Percentiles rank a stretch among this genome's conserved stretches.
Evolutionary conservation across 2,797 vertebrate genomes (phyloP).

Genomic region (Acanthornis magna): DNA sequence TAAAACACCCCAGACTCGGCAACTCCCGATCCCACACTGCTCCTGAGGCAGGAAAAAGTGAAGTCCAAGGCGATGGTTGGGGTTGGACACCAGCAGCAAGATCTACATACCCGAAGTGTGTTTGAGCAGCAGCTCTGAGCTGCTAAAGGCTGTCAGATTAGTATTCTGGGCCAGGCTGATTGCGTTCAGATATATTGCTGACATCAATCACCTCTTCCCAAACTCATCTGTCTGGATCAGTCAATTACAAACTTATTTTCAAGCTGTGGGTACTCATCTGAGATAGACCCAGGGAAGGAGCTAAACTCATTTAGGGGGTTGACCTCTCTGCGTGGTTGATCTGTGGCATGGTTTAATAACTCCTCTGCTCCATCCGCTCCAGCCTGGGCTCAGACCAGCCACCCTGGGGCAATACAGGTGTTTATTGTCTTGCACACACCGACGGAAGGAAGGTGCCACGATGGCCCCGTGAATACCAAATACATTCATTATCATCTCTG

Average conservation of each 20-base stretch:
- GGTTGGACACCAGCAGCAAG: neutral
- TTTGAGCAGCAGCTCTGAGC: neutral
- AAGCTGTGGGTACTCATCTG: constrained; percentile 44
- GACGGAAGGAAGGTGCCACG: neutral
- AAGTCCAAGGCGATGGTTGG: neutral
- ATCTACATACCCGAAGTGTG: neutral
- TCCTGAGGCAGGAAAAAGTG: neutral
- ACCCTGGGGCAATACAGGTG: constrained; percentile 7
- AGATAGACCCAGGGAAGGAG: constrained; percentile 62
- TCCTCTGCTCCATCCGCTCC: constrained; percentile 32
- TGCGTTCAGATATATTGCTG: constrained; percentile 69
- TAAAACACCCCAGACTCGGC: neutral
- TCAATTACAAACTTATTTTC: constrained; percentile 75
- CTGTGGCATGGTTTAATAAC: constrained; percentile 32
- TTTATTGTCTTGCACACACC: constrained; percentile 37
- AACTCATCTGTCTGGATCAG: constrained; percentile 73
- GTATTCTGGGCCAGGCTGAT: constrained; percentile 63
- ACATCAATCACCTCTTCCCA: constrained; percentile 76
- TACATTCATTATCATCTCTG: constrained; percentile 32
- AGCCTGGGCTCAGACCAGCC: neutral
- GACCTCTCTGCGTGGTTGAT: constrained; percentile 59
- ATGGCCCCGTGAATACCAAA: constrained; percentile 43
- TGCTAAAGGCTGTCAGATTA: constrained; percentile 47
- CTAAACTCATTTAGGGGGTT: constrained; percentile 68
- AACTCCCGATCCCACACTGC: neutral